phyloP scores from a whole-genome alignment of 2,113 vertebrate genomes.

The Elanus axillaris region DNA sequence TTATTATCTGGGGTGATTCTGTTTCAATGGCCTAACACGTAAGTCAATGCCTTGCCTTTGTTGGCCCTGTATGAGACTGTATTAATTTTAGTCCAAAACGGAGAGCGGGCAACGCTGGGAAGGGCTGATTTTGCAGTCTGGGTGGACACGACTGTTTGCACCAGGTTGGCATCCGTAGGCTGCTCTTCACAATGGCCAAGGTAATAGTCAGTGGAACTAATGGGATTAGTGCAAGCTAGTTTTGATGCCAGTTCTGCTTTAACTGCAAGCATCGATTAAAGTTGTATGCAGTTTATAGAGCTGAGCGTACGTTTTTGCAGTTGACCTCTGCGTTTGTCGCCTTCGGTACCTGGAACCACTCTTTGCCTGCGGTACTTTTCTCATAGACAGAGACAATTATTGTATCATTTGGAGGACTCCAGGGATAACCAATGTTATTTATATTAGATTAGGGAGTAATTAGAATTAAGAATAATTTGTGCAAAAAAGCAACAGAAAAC shows the following conservation, averaged over 20 bases:
- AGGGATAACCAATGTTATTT: background rate
- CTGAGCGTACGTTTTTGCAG: background rate
- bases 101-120: background rate
- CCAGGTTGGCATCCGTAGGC: background rate
- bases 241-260: background rate
- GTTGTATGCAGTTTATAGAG: background rate
- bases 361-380: background rate
- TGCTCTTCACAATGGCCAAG: background rate
- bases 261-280: background rate
- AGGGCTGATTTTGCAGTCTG: background rate
- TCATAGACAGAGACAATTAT: background rate
- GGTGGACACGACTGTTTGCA: background rate
- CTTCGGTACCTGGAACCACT: background rate
- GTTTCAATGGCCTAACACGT: background rate
- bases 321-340: background rate
- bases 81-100: background rate
- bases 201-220: background rate
- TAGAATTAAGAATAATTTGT: background rate
- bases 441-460: conserved; percentile 2
- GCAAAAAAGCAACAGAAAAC: background rate
- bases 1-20: background rate
- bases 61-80: background rate
- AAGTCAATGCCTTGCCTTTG: background rate
- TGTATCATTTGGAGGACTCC: background rate
- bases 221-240: background rate